Evolutionary conservation across 1,140 invertebrate species (phyloP), one percentile per base, ranked within the genome.

Genomic region (Eupeodes corollae): DNA sequence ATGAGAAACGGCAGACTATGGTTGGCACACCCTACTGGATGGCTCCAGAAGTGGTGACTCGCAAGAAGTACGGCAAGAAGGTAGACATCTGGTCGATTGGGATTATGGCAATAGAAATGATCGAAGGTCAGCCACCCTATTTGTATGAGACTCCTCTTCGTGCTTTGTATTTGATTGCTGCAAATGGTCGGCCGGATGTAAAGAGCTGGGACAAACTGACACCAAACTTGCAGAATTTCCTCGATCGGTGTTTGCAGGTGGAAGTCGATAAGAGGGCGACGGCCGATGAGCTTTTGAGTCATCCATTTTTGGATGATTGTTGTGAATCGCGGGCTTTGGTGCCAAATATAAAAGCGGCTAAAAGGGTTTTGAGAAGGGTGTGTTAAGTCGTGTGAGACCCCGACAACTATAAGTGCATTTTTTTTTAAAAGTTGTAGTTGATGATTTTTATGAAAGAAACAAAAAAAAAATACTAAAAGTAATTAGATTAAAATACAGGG

Each of bases 71-170:
- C 54, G 86, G 86, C 6, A 87, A 86, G 50, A 95, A 94, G 68
- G 91, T 98, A 1, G 93, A 98, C 67, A 90, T 96, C 30, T 98
- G 93, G 93, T 90, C 86, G 0, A 70, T 93, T 21, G 94, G 94
- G 13, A 98, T 98, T 41, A 96, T 98, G 93, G 91, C 90, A 31
- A 68, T 68, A 15, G 95, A 98, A 73, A 98, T 98, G 94, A 89
- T 98, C 34, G 91, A 97, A 63, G 94, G 94, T 1, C 91, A 98
- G 67, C 95, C 95, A 9, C 92, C 92, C 1, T 96, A 96, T 70
- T 76, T 96, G 55, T 90, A 91, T 67, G 93, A 98, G 73, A 87
- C 91, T 14, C 93, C 92, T 8, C 68, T 98, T 9, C 79, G 91
- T 70, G 94, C 94, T 6, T 73, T 98, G 14, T 98, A 97, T 75